A percentile compares a stretch with the other conserved stretches of the same genome.
Evolutionary conservation across 2,888 invertebrate species (phyloP).

Genomic region (Elmis aenea): DNA sequence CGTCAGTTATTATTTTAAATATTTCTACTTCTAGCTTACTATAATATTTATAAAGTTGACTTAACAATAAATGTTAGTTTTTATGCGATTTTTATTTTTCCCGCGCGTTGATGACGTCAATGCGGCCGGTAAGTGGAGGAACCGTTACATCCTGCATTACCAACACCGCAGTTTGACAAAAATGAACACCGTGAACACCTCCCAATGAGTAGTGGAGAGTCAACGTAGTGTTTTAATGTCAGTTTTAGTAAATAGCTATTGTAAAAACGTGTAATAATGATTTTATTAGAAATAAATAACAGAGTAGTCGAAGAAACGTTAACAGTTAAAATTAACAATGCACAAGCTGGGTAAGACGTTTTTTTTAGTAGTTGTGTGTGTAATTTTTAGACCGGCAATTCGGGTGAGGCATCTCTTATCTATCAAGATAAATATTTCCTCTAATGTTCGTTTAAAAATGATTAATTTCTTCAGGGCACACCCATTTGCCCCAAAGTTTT

Average conservation of each 20-base stretch:
- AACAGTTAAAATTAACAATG: conserved; percentile 92
- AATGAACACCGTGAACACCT: no score
- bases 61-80: no score
- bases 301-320: conserved; percentile 97
- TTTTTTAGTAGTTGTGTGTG: background rate
- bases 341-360: conserved; percentile 83
- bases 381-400: conserved; percentile 15
- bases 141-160: no score
- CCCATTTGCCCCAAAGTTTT: conserved; percentile 12
- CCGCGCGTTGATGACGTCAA: no score
- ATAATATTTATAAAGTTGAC: no score
- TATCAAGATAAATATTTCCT: conserved; percentile 11
- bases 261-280: conserved; percentile 57
- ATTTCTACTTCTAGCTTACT: no score
- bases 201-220: conserved; percentile 23
- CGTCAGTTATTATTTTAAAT: no score
- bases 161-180: no score
- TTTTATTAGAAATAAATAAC: conserved; percentile 98
- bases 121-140: no score
- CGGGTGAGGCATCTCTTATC: conserved; percentile 20
- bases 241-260: conserved; percentile 21
- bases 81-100: no score
- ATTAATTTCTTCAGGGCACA: conserved; percentile 3
- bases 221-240: conserved; percentile 20
- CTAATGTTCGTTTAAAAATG: conserved; percentile 1